Evolutionary conservation across 2,888 invertebrate genomes (phyloP), one percentile per base, ranked within the genome.

Genomic region (Mesorhabditis belari): DNA sequence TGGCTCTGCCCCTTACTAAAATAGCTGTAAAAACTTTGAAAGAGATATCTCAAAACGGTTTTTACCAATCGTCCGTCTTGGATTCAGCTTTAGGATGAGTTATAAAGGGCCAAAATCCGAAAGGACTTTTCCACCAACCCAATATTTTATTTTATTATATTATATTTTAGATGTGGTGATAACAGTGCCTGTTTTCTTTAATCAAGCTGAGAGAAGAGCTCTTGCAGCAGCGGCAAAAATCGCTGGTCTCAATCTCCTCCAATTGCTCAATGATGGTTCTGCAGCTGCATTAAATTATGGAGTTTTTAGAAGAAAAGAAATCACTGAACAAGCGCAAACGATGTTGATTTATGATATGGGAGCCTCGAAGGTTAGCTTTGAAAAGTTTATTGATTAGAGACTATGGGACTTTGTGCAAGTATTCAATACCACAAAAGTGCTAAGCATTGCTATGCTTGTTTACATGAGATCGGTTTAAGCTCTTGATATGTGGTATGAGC

Each of bases 311-410:
- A 86, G 89, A 3, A 89, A 94, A 84, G 91, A 92, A 82, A 70
- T 73, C 51, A 70, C 66, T 0, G 70, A 72, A 24, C 63, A 65
- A 51, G 64, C 72, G n/a, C 63, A 57, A 28, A 66, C 67, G 49
- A 88, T 92, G 35, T 86, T 99, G 84, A 93, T 99, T 84, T 98
- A 92, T 81, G 98, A 99, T 81, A 93, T 98, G 92, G 98, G 98
- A 5, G 91, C 98, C 0, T 88, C 89, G 5, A 91, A 90, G 64
- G 69, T 69, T 49, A 50, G 55, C 29, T 58, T 28, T 19, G 57
- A 50, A 2, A 49, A 56, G 5, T 52, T 61, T n/a, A 35, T 61
- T 2, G 61, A 61, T 25, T 12, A 44, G 23, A 57, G 49, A 53
- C 53, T 57, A 4, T 35, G 50, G 6, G 51, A 51, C n/a, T n/a